phyloP scores from a whole-genome alignment of 2,888 invertebrate genomes.

The Dugesia japonica region DNA sequence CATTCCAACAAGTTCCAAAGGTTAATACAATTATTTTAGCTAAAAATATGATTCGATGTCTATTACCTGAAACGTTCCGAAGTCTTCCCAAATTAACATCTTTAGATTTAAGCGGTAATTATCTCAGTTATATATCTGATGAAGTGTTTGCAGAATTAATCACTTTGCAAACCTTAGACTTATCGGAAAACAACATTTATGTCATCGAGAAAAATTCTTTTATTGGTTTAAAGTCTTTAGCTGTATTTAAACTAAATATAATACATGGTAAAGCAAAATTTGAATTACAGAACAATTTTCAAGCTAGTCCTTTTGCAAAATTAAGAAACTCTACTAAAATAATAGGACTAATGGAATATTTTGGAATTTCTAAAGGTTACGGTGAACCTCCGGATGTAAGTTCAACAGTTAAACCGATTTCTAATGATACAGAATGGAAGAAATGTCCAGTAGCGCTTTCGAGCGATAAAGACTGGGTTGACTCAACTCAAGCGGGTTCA shows the following conservation, averaged over 20 bases:
- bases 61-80: slow-evolving; percentile 6
- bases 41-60: slow-evolving; percentile 20
- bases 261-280: slow-evolving; percentile 5
- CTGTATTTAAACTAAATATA: slow-evolving; percentile 12
- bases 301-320: slow-evolving; percentile 12
- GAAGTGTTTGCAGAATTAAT: slow-evolving; percentile 20
- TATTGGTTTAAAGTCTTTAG: neutral
- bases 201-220: slow-evolving; percentile 25
- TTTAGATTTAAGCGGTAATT: slow-evolving; percentile 20
- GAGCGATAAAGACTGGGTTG: slow-evolving; percentile 21
- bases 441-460: slow-evolving; percentile 24
- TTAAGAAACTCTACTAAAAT: slow-evolving; percentile 22
- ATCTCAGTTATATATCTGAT: slow-evolving; percentile 22
- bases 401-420: neutral
- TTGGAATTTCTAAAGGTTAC: neutral
- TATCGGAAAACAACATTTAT: slow-evolving; percentile 23
- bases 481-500: slow-evolving; percentile 20
- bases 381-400: neutral
- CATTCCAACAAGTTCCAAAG: slow-evolving; percentile 10
- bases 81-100: slow-evolving; percentile 15
- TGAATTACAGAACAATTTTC: slow-evolving; percentile 4
- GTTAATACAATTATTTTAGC: neutral
- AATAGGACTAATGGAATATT: neutral
- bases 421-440: neutral
- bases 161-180: slow-evolving; percentile 17